These are phyloP conservation scores for Melanotaenia parkinsoni DNA, from an alignment of 2,797 vertebrate genomes.

Conservation along the genomic window DNA sequence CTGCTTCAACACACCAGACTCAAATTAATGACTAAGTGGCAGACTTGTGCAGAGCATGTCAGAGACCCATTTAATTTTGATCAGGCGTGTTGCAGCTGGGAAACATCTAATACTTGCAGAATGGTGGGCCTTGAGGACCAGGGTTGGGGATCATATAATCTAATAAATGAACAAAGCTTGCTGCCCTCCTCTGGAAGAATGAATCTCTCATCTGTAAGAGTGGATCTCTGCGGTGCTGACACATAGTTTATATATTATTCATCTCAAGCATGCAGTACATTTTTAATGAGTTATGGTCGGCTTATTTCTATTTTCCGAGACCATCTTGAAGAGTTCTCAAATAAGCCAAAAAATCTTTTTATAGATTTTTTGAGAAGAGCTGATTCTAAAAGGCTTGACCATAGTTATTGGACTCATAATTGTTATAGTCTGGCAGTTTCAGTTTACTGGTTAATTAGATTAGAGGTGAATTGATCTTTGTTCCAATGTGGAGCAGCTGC, in stretches of 20 bases:
- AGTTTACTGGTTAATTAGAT: constrained; percentile 55
- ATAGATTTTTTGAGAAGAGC: no score
- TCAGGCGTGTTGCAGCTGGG: background rate
- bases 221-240: background rate
- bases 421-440: constrained; percentile 35
- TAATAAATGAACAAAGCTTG: no score
- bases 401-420: constrained; percentile 4
- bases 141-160: no score
- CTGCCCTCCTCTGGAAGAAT: background rate
- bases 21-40: no score
- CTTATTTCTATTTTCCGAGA: background rate
- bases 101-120: no score
- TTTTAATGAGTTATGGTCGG: background rate
- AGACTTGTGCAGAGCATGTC: no score
- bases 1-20: no score
- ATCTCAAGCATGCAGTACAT: background rate
- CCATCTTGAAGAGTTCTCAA: background rate
- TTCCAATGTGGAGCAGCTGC: constrained; percentile 21
- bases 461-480: constrained; percentile 30
- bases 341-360: no score
- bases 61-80: background rate
- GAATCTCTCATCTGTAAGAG: background rate
- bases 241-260: background rate
- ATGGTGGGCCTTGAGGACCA: no score
- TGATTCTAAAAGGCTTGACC: background rate